phyloP scores from a whole-genome alignment of 1,140 invertebrate species.

The Zophobas morio region DNA sequence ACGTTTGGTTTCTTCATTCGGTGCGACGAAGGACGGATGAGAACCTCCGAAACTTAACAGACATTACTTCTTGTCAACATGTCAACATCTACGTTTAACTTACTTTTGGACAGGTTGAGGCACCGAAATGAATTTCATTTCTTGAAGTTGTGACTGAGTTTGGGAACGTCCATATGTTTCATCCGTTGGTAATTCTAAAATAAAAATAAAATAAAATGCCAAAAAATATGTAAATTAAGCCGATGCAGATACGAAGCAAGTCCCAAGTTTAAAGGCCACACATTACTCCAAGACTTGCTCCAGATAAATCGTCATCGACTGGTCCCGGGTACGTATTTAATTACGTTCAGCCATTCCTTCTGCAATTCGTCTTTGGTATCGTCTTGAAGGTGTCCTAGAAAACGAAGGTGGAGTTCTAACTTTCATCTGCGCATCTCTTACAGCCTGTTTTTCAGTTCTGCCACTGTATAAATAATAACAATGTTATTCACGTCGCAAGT shows the following conservation, averaged over 20 bases:
- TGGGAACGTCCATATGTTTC: slow-evolving; percentile 42
- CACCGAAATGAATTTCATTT: slow-evolving; percentile 75
- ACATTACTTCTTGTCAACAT: not conserved
- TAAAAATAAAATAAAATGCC: not conserved
- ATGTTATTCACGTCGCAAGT: not conserved
- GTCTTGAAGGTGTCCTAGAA: slow-evolving; percentile 88
- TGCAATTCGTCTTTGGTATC: slow-evolving; percentile 84
- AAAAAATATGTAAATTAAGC: too few species aligned
- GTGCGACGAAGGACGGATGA: slow-evolving; percentile 23
- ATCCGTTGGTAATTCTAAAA: slow-evolving; percentile 24
- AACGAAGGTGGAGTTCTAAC: slow-evolving; percentile 85
- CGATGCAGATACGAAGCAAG: too few species aligned
- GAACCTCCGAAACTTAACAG: slow-evolving; percentile 34
- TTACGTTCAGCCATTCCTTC: slow-evolving; percentile 70
- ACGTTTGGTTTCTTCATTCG: slow-evolving; percentile 59
- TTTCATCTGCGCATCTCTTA: slow-evolving; percentile 73
- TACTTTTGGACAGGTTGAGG: slow-evolving; percentile 71
- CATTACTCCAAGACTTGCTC: too few species aligned
- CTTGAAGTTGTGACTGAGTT: slow-evolving; percentile 66
- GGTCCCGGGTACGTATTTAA: too few species aligned
- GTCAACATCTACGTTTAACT: slow-evolving; percentile 56
- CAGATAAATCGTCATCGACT: not conserved
- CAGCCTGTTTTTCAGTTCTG: slow-evolving; percentile 77
- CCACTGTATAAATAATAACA: slow-evolving; percentile 68
- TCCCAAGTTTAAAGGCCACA: too few species aligned